These are phyloP conservation scores for Myotis brandtii DNA, from an alignment of 2,113 vertebrate genomes.

Conservation along the genomic window DNA sequence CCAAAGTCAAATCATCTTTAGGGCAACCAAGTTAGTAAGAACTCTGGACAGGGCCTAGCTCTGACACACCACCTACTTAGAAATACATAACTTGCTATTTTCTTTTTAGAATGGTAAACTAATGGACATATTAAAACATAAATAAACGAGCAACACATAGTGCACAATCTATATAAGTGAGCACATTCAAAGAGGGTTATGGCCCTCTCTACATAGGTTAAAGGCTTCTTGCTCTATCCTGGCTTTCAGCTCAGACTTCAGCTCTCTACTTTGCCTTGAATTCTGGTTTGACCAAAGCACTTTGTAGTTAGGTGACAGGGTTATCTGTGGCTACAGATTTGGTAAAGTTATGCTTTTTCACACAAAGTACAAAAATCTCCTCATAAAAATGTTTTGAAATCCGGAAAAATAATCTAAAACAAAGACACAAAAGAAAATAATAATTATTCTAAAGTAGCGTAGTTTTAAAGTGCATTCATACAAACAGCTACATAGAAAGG, in stretches of 20 bases:
- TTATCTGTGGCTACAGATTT: slow-evolving; percentile 5
- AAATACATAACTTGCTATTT: neutral
- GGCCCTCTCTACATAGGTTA: neutral
- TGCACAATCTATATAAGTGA: neutral
- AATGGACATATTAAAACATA: neutral
- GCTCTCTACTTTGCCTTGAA: neutral
- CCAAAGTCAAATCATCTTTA: too few relatives aligned
- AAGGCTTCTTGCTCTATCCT: neutral
- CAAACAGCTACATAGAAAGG: neutral
- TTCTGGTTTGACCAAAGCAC: neutral
- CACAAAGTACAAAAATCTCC: neutral
- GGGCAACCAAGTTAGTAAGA: neutral
- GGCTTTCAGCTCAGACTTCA: neutral
- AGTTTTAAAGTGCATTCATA: neutral
- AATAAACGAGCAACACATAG: neutral
- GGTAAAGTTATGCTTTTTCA: neutral
- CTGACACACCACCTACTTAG: neutral
- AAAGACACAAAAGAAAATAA: neutral
- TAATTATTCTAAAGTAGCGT: neutral
- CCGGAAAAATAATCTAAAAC: neutral
- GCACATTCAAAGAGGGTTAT: neutral
- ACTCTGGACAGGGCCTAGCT: neutral
- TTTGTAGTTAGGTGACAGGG: neutral
- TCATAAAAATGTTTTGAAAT: neutral
- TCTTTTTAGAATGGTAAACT: neutral